Base-by-base conservation (phyloP, 2,888 invertebrate genomes). In the Lathronympha strigana region DNA sequence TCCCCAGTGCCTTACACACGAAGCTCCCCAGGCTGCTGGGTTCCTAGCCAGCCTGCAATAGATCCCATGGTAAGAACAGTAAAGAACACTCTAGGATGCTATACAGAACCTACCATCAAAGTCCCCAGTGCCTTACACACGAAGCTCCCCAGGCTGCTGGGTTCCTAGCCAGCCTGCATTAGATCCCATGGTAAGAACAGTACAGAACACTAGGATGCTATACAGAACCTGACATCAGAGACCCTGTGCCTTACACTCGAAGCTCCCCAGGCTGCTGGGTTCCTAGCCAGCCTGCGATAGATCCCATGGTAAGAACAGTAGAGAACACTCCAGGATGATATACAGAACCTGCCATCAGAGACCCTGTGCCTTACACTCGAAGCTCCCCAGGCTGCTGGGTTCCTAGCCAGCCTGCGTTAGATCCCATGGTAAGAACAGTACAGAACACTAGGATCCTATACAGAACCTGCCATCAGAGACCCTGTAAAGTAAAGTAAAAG, bases 371-470 rank as follows among this genome's bases (percentile, higher is more conserved):
- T n/a, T n/a, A n/a, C n/a, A n/a, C n/a, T n/a, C n/a, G n/a, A n/a
- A n/a, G n/a, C n/a, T n/a, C n/a, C n/a, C n/a, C n/a, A n/a, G n/a
- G n/a, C n/a, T n/a, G n/a, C n/a, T n/a, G n/a, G n/a, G n/a, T n/a
- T n/a, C n/a, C n/a, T n/a, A n/a, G n/a, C n/a, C n/a, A n/a, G n/a
- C n/a, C n/a, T n/a, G n/a, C n/a, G n/a, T n/a, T n/a, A n/a, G n/a
- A n/a, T n/a, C n/a, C n/a, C n/a, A n/a, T n/a, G n/a, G n/a, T n/a
- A n/a, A n/a, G n/a, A n/a, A n/a, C n/a, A n/a, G n/a, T n/a, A n/a
- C n/a, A n/a, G n/a, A n/a, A n/a, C n/a, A n/a, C n/a, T n/a, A 92
- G 70, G 89, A 92, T 72, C 92, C 92, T 0, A 79, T 92, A 55
- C 86, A 82, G 70, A 92, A 92, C 64, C 76, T 92, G 4, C 91